Evolutionary conservation across 2,888 invertebrate species (phyloP).

Genomic region (Cheilosia soror): DNA sequence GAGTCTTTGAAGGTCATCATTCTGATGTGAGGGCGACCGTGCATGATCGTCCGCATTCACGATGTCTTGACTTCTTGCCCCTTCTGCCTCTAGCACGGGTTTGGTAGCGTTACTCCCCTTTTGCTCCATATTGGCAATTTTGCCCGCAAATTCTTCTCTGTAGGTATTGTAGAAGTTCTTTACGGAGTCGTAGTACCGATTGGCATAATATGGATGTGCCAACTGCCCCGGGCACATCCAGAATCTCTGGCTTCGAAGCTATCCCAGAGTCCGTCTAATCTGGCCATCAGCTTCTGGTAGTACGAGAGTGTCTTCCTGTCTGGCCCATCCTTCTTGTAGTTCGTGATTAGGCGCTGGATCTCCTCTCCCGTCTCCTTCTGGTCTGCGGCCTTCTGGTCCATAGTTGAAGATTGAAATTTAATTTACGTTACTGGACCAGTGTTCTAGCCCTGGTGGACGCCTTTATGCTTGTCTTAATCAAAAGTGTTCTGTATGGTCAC

Average conservation of each 20-base stretch:
- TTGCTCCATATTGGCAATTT: too few species aligned
- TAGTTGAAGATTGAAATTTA: neutral
- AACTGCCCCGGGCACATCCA: too few species aligned
- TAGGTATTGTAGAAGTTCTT: too few species aligned
- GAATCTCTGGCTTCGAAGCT: too few species aligned
- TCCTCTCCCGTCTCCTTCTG: neutral
- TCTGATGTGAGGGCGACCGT: neutral
- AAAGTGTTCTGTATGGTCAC: neutral
- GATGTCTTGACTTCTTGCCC: too few species aligned
- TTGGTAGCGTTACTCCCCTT: too few species aligned
- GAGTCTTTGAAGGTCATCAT: neutral
- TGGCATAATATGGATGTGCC: too few species aligned
- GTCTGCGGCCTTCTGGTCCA: neutral
- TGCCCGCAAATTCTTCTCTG: too few species aligned
- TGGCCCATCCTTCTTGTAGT: neutral
- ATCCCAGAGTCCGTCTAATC: neutral
- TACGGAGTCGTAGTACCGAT: too few species aligned
- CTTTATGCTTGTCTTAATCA: neutral
- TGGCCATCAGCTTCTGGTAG: constrained; percentile 13
- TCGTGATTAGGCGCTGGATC: neutral
- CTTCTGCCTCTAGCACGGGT: too few species aligned
- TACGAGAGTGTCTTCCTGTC: neutral
- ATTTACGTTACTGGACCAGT: neutral
- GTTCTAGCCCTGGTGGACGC: neutral
- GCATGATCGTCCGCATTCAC: neutral